Conservation (phyloP, 2,888 invertebrate species). For the Heliconius aoede region DNA sequence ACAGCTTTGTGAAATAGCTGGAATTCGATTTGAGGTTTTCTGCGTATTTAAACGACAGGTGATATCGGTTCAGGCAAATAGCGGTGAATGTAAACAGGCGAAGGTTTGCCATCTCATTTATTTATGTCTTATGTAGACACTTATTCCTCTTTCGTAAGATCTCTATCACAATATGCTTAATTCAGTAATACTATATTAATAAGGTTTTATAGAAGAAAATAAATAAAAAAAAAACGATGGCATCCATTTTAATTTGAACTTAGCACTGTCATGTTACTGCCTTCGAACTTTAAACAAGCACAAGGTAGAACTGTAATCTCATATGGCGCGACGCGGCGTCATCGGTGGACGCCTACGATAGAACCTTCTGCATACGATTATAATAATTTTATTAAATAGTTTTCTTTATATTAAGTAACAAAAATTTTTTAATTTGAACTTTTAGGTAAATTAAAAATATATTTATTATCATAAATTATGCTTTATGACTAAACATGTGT, state of each 20-base stretch:
- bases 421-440: neutral
- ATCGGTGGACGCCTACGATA: slow-evolving; percentile 69
- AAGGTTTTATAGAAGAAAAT: neutral
- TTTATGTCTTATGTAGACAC: neutral
- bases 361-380: slow-evolving; percentile 58
- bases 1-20: slow-evolving; percentile 62
- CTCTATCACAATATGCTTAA: neutral
- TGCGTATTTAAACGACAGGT: slow-evolving; percentile 49
- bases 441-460: neutral
- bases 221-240: slow-evolving; percentile 53
- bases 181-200: neutral
- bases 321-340: slow-evolving; percentile 71
- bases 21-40: slow-evolving; percentile 57
- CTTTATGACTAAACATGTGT: neutral
- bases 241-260: slow-evolving; percentile 61
- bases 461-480: neutral
- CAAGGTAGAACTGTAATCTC: slow-evolving; percentile 58
- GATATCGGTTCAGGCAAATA: slow-evolving; percentile 41
- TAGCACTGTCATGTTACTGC: slow-evolving; percentile 54
- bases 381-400: slow-evolving; percentile 48
- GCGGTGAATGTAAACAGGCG: slow-evolving; percentile 30
- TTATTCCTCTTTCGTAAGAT: neutral
- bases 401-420: neutral
- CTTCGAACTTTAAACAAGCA: slow-evolving; percentile 64
- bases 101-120: neutral